Evolutionary conservation across 2,888 invertebrate species (phyloP), one percentile per base, ranked within the genome.

Genomic region (Melolontha melolontha): DNA sequence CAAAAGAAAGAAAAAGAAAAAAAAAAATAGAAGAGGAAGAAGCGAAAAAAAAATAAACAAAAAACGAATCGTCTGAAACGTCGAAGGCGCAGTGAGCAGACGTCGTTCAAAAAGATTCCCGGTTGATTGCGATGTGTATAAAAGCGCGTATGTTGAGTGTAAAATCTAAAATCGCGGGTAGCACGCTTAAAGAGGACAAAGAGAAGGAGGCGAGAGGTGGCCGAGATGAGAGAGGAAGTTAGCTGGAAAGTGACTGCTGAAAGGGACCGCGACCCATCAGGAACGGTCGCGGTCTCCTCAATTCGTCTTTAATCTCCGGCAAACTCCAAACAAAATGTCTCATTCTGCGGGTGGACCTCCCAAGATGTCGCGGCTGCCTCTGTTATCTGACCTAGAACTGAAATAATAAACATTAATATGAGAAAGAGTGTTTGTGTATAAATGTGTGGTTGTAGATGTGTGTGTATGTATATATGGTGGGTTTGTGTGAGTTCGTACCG

Each of bases 291-390:
- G 55, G 55, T 16, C 55, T 55, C 55, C 41, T 55, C 41, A 17
- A 11, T 10, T 59, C 44, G 44, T 44, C 59, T 59, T 73, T 73
- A 73, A 73, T 73, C 73, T 71, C 67, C 62, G 59, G 44, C 59
- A 16, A 66, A 72, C 70, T 68, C 70, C 72, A 73, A 73, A 73
- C 72, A 73, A 72, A 73, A 73, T 71, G 70, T 73, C 71, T 71
- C 72, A 73, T 72, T 72, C 69, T 71, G 71, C 66, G 72, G 71
- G 67, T 64, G 65, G 76, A 76, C 76, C 76, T 75, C 76, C 75
- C 76, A 76, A 75, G 76, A 75, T 75, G 76, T 74, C 75, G 75
- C 76, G 75, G 75, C 64, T 12, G 64, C 71, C 73, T 74, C 73
- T 76, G 74, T 75, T 74, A 75, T 75, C 73, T 73, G 73, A 75